Percentiles rank a stretch among this genome's conserved stretches.
Conservation (phyloP, 2,797 vertebrate genomes). For the Ara ararauna region DNA sequence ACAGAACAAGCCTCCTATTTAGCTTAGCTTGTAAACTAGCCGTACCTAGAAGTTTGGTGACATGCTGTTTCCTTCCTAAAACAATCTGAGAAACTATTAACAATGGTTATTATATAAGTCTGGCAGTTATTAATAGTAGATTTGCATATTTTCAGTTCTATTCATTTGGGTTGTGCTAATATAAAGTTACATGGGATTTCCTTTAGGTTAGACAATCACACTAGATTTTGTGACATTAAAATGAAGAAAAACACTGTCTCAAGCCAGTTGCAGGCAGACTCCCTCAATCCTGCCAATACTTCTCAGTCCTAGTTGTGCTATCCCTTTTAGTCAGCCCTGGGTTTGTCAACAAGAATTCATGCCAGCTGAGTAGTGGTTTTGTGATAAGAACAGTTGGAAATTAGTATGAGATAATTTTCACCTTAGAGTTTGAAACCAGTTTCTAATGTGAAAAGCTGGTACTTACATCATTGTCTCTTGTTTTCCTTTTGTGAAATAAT, state of each 20-base stretch:
- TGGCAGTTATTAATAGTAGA: constrained; percentile 36
- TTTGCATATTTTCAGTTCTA: constrained; percentile 26
- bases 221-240: neutral
- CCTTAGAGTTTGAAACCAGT: neutral
- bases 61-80: constrained; percentile 32
- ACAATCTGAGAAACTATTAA: constrained; percentile 36
- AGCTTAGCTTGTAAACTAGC: constrained; percentile 40
- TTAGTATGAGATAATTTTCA: neutral
- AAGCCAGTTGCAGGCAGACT: neutral
- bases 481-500: neutral
- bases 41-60: constrained; percentile 46
- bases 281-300: neutral
- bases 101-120: neutral
- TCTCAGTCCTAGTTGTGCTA: neutral
- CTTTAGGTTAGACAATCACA: constrained; percentile 14
- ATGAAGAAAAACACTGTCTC: neutral
- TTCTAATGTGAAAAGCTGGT: neutral
- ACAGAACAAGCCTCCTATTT: constrained; percentile 38
- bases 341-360: constrained; percentile 16
- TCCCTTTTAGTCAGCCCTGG: neutral
- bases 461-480: neutral
- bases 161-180: neutral
- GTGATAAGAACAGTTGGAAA: neutral
- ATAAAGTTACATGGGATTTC: constrained; percentile 15
- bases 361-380: constrained; percentile 19